Percentiles rank a stretch among this genome's conserved stretches.
These are phyloP conservation scores for Oxytorus armatus DNA, from an alignment of 2,888 invertebrate species.

Conservation along the genomic window DNA sequence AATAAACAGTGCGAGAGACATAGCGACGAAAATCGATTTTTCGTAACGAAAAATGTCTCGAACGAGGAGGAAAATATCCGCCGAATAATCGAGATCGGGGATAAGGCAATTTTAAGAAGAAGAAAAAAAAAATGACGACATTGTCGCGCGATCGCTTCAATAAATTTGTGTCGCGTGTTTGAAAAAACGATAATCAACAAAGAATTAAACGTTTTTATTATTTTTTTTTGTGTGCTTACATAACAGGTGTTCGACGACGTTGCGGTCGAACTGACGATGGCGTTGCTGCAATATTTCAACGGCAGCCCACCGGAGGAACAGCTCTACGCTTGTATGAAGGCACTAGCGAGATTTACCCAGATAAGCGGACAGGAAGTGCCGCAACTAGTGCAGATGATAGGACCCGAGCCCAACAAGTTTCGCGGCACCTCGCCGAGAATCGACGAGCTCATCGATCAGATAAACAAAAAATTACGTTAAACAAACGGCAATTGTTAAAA, in stretches of 20 bases:
- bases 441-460: constrained; percentile 92
- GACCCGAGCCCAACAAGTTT: constrained; percentile 93
- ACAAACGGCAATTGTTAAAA: too few species aligned
- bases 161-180: too few species aligned
- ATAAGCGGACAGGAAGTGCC: constrained; percentile 94
- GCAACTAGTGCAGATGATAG: constrained; percentile 95
- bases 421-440: constrained; percentile 92
- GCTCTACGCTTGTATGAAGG: constrained; percentile 91
- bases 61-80: constrained; percentile 1
- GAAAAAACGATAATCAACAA: not conserved
- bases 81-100: constrained; percentile 14
- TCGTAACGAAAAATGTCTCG: too few species aligned
- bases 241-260: constrained; percentile 96
- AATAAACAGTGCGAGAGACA: not conserved
- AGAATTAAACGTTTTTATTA: not conserved
- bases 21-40: not conserved
- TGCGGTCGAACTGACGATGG: constrained; percentile 96
- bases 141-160: too few species aligned
- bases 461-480: constrained; percentile 88
- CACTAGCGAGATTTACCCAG: constrained; percentile 90
- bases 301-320: constrained; percentile 92
- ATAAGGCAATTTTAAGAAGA: not conserved
- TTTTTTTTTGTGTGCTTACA: constrained; percentile 69
- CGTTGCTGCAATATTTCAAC: constrained; percentile 94
- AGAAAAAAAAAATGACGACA: too few species aligned